A percentile compares a stretch with the other conserved stretches of the same genome.
phyloP scores from a whole-genome alignment of 1,140 invertebrate species.

The Olivierus martensii region DNA sequence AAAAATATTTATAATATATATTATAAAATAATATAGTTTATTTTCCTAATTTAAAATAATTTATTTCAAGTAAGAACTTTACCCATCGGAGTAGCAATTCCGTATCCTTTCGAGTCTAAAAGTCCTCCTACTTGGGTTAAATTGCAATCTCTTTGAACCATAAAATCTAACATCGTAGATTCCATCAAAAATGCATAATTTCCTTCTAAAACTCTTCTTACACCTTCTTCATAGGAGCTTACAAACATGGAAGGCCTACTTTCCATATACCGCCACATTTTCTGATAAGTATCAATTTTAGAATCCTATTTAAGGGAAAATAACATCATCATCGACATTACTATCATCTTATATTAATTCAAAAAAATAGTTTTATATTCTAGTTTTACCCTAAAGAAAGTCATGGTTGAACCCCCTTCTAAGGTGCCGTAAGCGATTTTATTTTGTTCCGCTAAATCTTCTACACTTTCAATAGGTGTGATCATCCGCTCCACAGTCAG shows the following conservation, averaged over 20 bases:
- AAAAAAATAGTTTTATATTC: background rate
- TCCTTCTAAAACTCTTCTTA: slow-evolving; percentile 65
- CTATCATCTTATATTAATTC: slow-evolving; percentile 2
- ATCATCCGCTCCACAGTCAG: slow-evolving; percentile 93
- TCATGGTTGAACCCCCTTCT: slow-evolving; percentile 87
- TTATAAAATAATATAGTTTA: no score
- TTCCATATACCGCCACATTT: slow-evolving; percentile 94
- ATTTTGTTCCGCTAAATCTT: slow-evolving; percentile 84
- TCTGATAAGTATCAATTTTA: slow-evolving; percentile 86
- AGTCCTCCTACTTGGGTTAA: slow-evolving; percentile 94
- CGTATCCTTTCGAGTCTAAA: slow-evolving; percentile 73
- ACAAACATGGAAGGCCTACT: slow-evolving; percentile 71
- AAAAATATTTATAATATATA: no score
- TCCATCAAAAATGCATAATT: slow-evolving; percentile 98
- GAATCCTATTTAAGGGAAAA: slow-evolving; percentile 53
- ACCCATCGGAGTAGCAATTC: slow-evolving; percentile 42
- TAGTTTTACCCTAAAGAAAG: slow-evolving; percentile 82
- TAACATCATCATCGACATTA: background rate
- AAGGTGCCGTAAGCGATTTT: slow-evolving; percentile 89
- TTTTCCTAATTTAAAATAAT: no score
- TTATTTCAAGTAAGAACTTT: no score
- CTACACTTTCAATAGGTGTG: slow-evolving; percentile 89
- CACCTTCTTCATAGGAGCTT: slow-evolving; percentile 73
- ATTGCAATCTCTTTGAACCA: slow-evolving; percentile 90
- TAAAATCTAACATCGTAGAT: slow-evolving; percentile 93